Evolutionary conservation across 2,888 invertebrate genomes (phyloP).

Genomic region (Scaeva pyrastri): DNA sequence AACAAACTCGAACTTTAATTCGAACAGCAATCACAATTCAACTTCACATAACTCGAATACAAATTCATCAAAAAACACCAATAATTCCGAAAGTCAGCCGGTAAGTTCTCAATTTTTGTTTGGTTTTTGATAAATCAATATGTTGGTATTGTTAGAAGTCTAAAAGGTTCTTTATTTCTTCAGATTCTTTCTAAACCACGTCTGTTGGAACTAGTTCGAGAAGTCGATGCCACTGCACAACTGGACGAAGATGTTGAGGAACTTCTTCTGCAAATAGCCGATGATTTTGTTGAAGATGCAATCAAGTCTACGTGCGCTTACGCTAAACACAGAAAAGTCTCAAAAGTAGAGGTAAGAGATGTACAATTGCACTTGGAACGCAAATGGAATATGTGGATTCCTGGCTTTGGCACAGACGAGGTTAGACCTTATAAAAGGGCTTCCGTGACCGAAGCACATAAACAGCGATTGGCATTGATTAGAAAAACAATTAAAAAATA

Average conservation of each 20-base stretch:
- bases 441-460: slow-evolving; percentile 96
- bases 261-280: slow-evolving; percentile 94
- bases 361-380: slow-evolving; percentile 96
- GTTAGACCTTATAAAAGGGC: slow-evolving; percentile 95
- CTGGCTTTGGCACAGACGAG: slow-evolving; percentile 98
- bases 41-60: slow-evolving; percentile 74
- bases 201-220: slow-evolving; percentile 95
- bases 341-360: slow-evolving; percentile 95
- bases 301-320: slow-evolving; percentile 94
- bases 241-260: slow-evolving; percentile 99
- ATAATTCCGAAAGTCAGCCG: slow-evolving; percentile 80
- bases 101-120: slow-evolving; percentile 77
- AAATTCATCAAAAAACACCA: slow-evolving; percentile 77
- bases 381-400: slow-evolving; percentile 98
- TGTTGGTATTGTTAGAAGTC: background rate
- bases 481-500: slow-evolving; percentile 96
- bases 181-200: slow-evolving; percentile 93
- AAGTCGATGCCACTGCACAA: slow-evolving; percentile 97
- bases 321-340: slow-evolving; percentile 96
- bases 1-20: slow-evolving; percentile 72
- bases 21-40: slow-evolving; percentile 60
- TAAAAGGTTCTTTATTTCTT: slow-evolving; percentile 75
- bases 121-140: background rate
- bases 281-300: slow-evolving; percentile 97
- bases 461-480: slow-evolving; percentile 95